Percentiles rank a stretch among this genome's conserved stretches.
Conservation (phyloP, 2,113 vertebrate genomes). For the Actinemys pallida region DNA sequence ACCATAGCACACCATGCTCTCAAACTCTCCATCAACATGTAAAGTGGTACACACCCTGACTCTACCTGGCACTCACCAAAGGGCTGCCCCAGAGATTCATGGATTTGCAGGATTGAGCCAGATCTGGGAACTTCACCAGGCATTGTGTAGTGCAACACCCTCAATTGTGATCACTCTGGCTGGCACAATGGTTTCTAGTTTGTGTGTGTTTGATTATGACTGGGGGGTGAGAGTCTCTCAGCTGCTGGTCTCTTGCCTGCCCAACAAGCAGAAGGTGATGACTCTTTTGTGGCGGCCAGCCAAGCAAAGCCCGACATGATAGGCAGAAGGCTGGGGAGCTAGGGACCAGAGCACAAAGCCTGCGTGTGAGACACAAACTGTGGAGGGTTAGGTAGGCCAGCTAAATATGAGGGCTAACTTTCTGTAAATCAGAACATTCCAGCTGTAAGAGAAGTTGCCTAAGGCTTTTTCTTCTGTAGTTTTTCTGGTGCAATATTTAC, state of each 20-base stretch:
- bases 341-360: background rate
- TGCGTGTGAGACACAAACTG: slow-evolving; percentile 53
- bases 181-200: background rate
- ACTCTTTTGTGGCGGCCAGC: slow-evolving; percentile 24
- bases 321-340: slow-evolving; percentile 56
- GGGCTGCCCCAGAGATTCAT: background rate
- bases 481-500: slow-evolving; percentile 20
- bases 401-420: slow-evolving; percentile 52
- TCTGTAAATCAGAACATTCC: slow-evolving; percentile 37
- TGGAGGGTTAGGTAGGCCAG: slow-evolving; percentile 24
- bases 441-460: slow-evolving; percentile 36
- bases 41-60: background rate
- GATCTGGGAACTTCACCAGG: background rate
- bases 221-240: slow-evolving; percentile 1
- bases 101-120: background rate
- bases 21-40: no score
- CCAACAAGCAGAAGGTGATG: slow-evolving; percentile 53
- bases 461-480: background rate
- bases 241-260: slow-evolving; percentile 21
- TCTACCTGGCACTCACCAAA: background rate
- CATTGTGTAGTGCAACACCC: background rate
- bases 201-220: background rate
- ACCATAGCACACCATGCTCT: background rate
- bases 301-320: background rate
- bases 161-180: background rate